Percentiles rank a stretch among this genome's conserved stretches.
These are phyloP conservation scores for Berghia stephanieae DNA, from an alignment of 1,140 invertebrate species.

Conservation along the genomic window DNA sequence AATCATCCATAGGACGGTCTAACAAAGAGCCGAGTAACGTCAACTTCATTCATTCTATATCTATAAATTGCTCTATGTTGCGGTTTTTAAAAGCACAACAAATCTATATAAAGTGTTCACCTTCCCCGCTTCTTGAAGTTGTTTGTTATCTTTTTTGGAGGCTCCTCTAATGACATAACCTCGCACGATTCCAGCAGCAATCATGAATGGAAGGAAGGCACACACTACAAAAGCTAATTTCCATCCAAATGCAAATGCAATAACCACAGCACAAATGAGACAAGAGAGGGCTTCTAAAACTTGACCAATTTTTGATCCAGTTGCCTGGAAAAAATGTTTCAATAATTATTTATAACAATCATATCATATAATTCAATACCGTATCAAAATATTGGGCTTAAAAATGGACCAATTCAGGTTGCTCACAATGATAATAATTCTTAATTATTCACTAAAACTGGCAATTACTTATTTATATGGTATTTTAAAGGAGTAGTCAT, in stretches of 20 bases:
- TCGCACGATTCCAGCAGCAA: constrained; percentile 80
- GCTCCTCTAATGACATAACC: constrained; percentile 75
- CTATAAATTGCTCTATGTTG: background rate
- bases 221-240: constrained; percentile 82
- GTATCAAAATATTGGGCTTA: too few species aligned
- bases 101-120: constrained; percentile 18
- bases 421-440: too few species aligned
- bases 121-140: constrained; percentile 43
- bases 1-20: too few species aligned
- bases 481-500: too few species aligned
- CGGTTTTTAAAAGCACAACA: background rate
- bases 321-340: constrained; percentile 71
- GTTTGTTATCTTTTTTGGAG: constrained; percentile 52
- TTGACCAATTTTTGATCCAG: constrained; percentile 81
- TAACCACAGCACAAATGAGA: constrained; percentile 75
- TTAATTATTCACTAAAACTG: too few species aligned
- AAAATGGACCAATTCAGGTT: too few species aligned
- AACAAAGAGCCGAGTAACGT: background rate
- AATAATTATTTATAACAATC: too few species aligned
- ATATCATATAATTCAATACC: too few species aligned
- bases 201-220: constrained; percentile 81
- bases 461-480: too few species aligned
- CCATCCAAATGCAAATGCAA: constrained; percentile 84
- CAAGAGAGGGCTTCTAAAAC: constrained; percentile 82
- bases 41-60: background rate